Evolutionary conservation across 35 echinoderm and acorn worm genomes (phyloP).

Genomic region (Lytechinus pictus): DNA sequence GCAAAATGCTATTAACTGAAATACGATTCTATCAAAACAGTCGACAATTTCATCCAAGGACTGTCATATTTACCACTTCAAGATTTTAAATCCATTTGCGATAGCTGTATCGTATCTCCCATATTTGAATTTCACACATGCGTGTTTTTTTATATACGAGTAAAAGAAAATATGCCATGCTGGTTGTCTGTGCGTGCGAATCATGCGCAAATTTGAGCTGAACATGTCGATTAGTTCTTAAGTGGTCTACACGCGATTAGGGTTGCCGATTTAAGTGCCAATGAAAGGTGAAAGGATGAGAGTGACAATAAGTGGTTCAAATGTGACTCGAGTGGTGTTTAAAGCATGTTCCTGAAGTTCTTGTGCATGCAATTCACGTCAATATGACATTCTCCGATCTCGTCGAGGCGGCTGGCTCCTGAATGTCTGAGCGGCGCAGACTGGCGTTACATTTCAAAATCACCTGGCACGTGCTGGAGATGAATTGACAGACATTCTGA

Average conservation of each 20-base stretch:
- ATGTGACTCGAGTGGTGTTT: conserved; percentile 17
- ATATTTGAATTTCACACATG: conserved; percentile 4
- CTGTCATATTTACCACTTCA: background rate
- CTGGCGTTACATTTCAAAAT: background rate
- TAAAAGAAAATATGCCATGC: background rate
- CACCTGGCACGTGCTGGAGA: background rate
- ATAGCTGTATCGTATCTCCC: conserved; percentile 1
- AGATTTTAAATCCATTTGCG: background rate
- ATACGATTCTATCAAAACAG: conserved; percentile 19
- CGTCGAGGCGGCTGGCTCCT: background rate
- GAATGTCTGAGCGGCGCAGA: background rate
- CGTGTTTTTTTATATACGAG: background rate
- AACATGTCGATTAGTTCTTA: background rate
- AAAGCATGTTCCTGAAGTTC: background rate
- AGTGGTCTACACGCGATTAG: conserved; percentile 9
- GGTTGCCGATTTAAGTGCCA: conserved; percentile 9
- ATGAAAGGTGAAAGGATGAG: background rate
- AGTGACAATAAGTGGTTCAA: background rate
- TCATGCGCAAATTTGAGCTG: background rate
- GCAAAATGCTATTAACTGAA: conserved; percentile 4
- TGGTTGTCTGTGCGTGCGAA: background rate
- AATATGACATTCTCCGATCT: background rate
- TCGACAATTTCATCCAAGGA: background rate
- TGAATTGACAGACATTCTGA: background rate
- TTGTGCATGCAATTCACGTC: conserved; percentile 1